Conservation (phyloP, 30 jellyfish, hydroid and myxozoan genomes). For the Pelagia noctiluca region DNA sequence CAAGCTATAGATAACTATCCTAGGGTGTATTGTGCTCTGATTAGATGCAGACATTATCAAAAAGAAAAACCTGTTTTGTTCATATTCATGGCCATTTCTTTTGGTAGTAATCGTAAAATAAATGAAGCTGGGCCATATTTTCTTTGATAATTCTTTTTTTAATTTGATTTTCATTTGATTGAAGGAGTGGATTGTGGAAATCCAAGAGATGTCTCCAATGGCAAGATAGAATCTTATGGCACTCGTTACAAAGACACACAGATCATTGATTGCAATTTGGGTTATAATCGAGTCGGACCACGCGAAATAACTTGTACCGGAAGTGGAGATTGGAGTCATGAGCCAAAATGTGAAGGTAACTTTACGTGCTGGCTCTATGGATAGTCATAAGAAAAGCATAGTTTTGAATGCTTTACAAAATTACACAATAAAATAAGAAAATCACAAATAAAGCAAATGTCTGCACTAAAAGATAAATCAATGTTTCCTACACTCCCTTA, state of each 20-base stretch:
- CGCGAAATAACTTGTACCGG: neutral
- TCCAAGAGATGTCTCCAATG: neutral
- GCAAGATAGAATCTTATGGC: neutral
- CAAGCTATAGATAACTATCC: neutral
- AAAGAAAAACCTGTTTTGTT: neutral
- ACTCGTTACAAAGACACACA: neutral
- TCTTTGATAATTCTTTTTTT: neutral
- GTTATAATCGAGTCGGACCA: neutral
- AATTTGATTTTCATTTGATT: neutral
- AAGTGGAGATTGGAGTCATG: neutral
- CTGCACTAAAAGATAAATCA: neutral
- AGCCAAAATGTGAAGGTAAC: constrained; percentile 21
- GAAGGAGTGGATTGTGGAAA: constrained; percentile 26
- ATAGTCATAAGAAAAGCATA: neutral
- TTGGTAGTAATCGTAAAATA: neutral
- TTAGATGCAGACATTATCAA: neutral
- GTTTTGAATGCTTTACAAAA: neutral
- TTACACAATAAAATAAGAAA: too few relatives aligned
- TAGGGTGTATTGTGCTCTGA: neutral
- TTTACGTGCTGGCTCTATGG: neutral
- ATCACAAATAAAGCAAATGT: too few relatives aligned
- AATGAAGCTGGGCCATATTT: neutral
- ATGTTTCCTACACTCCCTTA: neutral
- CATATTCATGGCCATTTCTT: neutral
- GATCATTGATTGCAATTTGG: neutral